These are phyloP conservation scores for Conomelus anceps DNA, from an alignment of 2,888 invertebrate species.

Conservation along the genomic window DNA sequence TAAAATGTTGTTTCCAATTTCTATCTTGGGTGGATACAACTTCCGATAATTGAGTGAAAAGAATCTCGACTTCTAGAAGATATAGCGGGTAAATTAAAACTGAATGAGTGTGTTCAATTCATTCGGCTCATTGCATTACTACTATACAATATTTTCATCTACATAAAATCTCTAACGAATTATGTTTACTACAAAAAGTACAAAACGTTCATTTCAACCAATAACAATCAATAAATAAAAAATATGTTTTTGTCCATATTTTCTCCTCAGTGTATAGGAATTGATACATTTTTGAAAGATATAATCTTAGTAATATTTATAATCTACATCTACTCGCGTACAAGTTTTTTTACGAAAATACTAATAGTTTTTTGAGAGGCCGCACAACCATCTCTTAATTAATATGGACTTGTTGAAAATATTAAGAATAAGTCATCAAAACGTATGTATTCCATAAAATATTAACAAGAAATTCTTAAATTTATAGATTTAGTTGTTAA, in stretches of 20 bases:
- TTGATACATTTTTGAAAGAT: neutral
- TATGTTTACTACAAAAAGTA: neutral
- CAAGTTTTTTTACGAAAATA: neutral
- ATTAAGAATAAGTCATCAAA: neutral
- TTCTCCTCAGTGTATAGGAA: neutral
- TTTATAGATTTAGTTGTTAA: neutral
- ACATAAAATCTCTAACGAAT: neutral
- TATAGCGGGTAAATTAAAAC: neutral
- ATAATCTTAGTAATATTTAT: neutral
- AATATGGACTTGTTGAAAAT: neutral
- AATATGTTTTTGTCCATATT: neutral
- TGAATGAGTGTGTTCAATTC: neutral
- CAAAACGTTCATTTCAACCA: neutral
- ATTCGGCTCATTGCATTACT: neutral
- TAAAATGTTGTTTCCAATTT: neutral
- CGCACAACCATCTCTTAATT: neutral
- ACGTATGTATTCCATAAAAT: neutral
- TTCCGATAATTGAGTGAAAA: neutral
- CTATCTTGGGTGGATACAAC: neutral
- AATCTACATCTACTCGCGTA: neutral
- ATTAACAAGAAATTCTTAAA: neutral
- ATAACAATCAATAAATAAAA: neutral
- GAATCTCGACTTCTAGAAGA: neutral
- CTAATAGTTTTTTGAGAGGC: neutral
- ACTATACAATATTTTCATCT: neutral